phyloP scores from a whole-genome alignment of 2,113 vertebrate species.

The Ailurus styani region DNA sequence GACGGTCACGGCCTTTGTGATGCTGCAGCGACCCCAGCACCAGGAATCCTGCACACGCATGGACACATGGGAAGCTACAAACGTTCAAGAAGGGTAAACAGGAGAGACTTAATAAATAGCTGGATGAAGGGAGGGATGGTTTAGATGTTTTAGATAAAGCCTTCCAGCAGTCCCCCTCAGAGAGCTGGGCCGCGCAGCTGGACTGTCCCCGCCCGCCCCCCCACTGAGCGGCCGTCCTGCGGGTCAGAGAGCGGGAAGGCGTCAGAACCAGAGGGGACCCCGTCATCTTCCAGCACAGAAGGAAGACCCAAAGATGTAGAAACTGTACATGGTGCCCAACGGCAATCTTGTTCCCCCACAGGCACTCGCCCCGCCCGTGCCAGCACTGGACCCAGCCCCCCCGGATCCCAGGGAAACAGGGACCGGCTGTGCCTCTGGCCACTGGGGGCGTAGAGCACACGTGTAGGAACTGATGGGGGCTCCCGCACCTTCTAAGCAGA shows the following conservation, averaged over 20 bases:
- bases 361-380: neutral
- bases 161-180: too few species aligned
- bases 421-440: too few species aligned
- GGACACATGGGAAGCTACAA: neutral
- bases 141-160: neutral
- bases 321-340: fast-evolving
- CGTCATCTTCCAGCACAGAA: neutral
- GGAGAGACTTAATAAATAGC: neutral
- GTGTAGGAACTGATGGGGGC: neutral
- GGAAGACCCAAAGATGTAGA: neutral
- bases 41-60: fast-evolving
- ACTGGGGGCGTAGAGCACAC: neutral
- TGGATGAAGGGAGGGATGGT: neutral
- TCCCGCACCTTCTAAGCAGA: neutral
- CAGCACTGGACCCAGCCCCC: fast-evolving
- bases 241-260: too few species aligned
- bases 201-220: neutral
- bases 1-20: fast-evolving
- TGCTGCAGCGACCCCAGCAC: neutral
- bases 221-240: too few species aligned
- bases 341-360: too few species aligned
- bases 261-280: neutral
- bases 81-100: neutral
- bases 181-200: fast-evolving
- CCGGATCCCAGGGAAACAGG: neutral